Percentiles rank a stretch among this genome's conserved stretches.
phyloP scores from a whole-genome alignment of 2,888 invertebrate species.

The Lasioglossum oenotherae region DNA sequence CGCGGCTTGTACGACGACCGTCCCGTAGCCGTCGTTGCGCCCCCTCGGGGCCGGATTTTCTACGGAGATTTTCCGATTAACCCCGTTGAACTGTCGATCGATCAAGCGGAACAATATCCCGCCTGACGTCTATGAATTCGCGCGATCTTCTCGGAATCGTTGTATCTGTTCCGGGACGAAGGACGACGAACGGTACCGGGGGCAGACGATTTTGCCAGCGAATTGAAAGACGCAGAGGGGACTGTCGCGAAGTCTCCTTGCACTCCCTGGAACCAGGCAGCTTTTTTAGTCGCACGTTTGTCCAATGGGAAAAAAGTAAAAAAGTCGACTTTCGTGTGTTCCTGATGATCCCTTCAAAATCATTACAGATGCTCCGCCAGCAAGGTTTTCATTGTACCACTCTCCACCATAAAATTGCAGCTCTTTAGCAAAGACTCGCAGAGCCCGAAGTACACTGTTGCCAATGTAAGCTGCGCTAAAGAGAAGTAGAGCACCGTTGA shows the following conservation, averaged over 20 bases:
- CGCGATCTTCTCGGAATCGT: conserved; percentile 42
- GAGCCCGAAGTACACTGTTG: background rate
- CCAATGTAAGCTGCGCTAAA: background rate
- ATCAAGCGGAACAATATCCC: conserved; percentile 63
- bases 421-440: conserved; percentile 3
- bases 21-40: conserved; percentile 41
- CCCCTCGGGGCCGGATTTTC: conserved; percentile 54
- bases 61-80: conserved; percentile 72
- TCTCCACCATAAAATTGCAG: background rate
- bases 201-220: background rate
- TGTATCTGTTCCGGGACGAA: conserved; percentile 6
- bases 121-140: conserved; percentile 55
- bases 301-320: background rate
- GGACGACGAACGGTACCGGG: conserved; percentile 4
- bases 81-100: conserved; percentile 66
- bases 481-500: background rate
- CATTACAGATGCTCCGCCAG: background rate
- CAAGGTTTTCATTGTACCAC: background rate
- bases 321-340: too few relatives aligned
- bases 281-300: background rate
- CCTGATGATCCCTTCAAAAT: too few relatives aligned
- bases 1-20: conserved; percentile 46
- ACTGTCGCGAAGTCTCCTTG: background rate
- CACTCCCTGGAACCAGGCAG: background rate
- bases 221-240: conserved; percentile 1